These are phyloP conservation scores for Petaurus breviceps DNA, from an alignment of 2,113 vertebrate species.

Conservation along the genomic window DNA sequence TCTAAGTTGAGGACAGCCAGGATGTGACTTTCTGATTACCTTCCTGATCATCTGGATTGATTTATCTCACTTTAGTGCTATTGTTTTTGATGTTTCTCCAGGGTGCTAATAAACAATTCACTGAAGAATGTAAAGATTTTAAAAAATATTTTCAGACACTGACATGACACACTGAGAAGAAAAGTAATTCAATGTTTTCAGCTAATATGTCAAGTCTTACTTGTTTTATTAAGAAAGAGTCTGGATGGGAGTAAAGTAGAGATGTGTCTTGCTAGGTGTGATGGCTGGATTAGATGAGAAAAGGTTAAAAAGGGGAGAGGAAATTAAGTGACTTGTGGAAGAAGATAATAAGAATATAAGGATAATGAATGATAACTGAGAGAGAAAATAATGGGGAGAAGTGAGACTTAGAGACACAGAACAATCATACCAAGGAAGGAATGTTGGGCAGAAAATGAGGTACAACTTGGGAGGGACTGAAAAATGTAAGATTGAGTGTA, in stretches of 20 bases:
- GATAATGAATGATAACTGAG: background rate
- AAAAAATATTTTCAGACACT: background rate
- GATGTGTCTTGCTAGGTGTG: background rate
- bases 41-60: background rate
- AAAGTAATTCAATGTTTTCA: background rate
- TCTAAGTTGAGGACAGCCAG: background rate
- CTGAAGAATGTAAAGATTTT: background rate
- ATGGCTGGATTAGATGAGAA: background rate
- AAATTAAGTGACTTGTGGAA: background rate
- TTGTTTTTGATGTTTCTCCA: conserved; percentile 3
- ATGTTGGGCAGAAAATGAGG: conserved; percentile 3
- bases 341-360: background rate
- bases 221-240: background rate
- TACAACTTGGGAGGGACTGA: background rate
- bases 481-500: background rate
- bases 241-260: background rate
- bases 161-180: background rate
- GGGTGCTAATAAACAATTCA: conserved; percentile 4
- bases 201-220: background rate
- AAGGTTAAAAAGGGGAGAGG: background rate
- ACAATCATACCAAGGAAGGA: background rate
- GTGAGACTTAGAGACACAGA: background rate
- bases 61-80: background rate
- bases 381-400: background rate
- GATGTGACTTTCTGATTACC: background rate